phyloP scores from a whole-genome alignment of 2,113 vertebrate genomes.

The Triplophysa dalaica region DNA sequence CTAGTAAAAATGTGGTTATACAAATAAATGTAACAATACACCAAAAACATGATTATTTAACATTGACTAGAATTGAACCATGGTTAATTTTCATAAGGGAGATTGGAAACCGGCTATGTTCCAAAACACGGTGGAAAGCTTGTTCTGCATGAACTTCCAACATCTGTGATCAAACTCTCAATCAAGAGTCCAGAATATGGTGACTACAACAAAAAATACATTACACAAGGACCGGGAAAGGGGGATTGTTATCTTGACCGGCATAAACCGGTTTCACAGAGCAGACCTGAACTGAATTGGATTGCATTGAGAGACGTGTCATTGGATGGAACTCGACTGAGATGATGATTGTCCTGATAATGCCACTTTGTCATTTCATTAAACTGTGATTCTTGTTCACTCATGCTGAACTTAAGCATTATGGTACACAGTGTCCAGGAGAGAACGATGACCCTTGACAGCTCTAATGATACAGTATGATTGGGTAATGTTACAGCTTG shows the following conservation, averaged over 20 bases:
- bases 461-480: neutral
- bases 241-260: neutral
- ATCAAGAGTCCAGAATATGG: neutral
- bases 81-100: too few relatives aligned
- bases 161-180: neutral
- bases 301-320: neutral
- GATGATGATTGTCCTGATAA: neutral
- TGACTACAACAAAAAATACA: neutral
- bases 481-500: neutral
- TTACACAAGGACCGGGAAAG: neutral
- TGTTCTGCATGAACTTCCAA: neutral
- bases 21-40: too few relatives aligned
- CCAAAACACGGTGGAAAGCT: too few relatives aligned
- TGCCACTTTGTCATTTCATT: slow-evolving; percentile 9
- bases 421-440: neutral
- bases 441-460: neutral
- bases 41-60: too few relatives aligned
- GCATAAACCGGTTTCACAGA: neutral
- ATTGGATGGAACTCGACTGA: slow-evolving; percentile 6
- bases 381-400: slow-evolving; percentile 2
- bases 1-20: too few relatives aligned
- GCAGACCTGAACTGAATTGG: neutral
- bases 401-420: neutral
- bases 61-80: too few relatives aligned
- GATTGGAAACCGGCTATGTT: too few relatives aligned